phyloP scores from a whole-genome alignment of 2,113 vertebrate species.

The Pantherophis guttatus region DNA sequence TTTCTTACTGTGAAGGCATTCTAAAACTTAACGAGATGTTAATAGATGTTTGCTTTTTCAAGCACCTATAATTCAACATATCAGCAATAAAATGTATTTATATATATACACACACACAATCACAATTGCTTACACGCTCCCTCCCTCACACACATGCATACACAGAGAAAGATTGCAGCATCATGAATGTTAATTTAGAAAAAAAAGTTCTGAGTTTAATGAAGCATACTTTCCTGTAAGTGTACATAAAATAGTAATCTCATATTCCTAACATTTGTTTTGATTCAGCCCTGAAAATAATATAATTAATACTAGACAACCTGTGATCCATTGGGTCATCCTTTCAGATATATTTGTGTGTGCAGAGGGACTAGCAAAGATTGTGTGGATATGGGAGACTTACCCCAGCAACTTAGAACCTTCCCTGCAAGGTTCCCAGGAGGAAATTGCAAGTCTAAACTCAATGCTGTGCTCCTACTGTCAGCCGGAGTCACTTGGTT shows the following conservation, averaged over 20 bases:
- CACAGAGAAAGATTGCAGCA: background rate
- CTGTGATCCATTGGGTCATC: too few relatives aligned
- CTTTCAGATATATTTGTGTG: too few relatives aligned
- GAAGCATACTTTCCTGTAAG: background rate
- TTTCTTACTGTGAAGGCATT: background rate
- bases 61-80: background rate
- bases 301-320: background rate
- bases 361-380: too few relatives aligned
- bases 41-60: background rate
- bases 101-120: background rate
- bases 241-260: background rate
- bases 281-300: background rate
- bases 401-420: too few relatives aligned
- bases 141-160: background rate
- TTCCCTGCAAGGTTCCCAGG: too few relatives aligned
- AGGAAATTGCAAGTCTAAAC: too few relatives aligned
- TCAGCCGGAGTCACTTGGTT: too few relatives aligned
- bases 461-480: too few relatives aligned
- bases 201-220: background rate
- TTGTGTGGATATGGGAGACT: too few relatives aligned
- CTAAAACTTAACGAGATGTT: background rate
- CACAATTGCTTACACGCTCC: background rate
- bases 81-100: background rate
- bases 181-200: background rate
- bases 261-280: background rate